Evolutionary conservation across 1,140 invertebrate species (phyloP).

Genomic region (Euura lappo): DNA sequence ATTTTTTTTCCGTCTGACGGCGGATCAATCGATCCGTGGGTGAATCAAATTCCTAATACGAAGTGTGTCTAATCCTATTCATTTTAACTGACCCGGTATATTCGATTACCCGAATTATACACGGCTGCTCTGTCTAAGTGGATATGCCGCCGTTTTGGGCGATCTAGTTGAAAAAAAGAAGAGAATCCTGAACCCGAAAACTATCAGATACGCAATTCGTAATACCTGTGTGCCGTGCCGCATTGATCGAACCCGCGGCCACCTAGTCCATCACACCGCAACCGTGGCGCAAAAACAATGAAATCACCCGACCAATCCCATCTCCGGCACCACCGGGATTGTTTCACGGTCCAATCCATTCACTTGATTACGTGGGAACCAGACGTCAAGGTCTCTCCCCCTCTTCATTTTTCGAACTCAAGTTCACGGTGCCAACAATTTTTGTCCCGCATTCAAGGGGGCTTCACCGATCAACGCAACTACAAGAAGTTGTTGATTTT

Average conservation of each 20-base stretch:
- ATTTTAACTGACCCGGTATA: constrained; percentile 1
- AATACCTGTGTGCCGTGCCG: not conserved
- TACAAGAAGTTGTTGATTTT: too few relatives aligned
- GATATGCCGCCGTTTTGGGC: not conserved
- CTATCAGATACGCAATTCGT: not conserved
- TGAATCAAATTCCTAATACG: too few relatives aligned
- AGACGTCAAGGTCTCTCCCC: not conserved
- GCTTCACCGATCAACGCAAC: too few relatives aligned
- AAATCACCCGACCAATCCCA: too few relatives aligned
- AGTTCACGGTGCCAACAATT: too few relatives aligned
- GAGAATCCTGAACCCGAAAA: too few relatives aligned
- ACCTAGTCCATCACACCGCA: not conserved
- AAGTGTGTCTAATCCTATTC: not conserved
- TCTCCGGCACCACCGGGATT: not conserved
- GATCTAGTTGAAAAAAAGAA: too few relatives aligned
- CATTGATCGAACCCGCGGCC: not conserved
- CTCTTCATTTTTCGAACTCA: not conserved
- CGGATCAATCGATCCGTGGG: too few relatives aligned
- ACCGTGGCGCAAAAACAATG: not conserved
- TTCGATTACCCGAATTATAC: constrained; percentile 7
- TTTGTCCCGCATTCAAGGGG: too few relatives aligned
- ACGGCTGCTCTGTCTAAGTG: constrained; percentile 1
- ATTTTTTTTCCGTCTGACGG: too few relatives aligned
- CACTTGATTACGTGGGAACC: constrained; percentile 6
- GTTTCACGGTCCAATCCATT: not conserved